phyloP scores from a whole-genome alignment of 1,140 invertebrate genomes.

The Condylostylus longicornis region DNA sequence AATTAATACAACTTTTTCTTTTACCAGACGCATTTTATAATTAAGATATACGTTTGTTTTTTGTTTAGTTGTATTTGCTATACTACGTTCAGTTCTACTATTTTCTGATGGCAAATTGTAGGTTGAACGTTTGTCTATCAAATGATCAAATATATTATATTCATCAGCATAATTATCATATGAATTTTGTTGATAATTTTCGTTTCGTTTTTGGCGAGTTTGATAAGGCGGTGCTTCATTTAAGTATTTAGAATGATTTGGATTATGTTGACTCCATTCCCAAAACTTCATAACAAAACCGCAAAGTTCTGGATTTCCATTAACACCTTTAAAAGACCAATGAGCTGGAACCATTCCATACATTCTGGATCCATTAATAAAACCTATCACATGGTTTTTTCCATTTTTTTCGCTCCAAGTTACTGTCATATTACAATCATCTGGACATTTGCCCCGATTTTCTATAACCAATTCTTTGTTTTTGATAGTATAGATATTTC shows the following conservation, averaged over 20 bases:
- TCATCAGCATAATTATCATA: conserved; percentile 7
- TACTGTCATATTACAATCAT: conserved; percentile 43
- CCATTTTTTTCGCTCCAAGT: conserved; percentile 42
- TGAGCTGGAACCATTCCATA: conserved; percentile 50
- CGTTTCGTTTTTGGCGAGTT: conserved; percentile 9
- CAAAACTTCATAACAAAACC: conserved; percentile 68
- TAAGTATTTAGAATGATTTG: conserved; percentile 12
- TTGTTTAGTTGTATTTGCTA: conserved; percentile 5
- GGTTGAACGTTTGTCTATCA: conserved; percentile 19
- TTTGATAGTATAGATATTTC: conserved; percentile 38
- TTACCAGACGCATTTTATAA: conserved; percentile 35
- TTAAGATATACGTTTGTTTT: conserved; percentile 9
- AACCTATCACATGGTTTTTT: conserved; percentile 37
- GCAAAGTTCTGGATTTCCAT: conserved; percentile 40
- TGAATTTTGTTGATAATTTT: neutral
- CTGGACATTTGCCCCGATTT: conserved; percentile 49
- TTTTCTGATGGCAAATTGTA: conserved; percentile 9
- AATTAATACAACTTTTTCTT: conserved; percentile 57
- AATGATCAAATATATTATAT: conserved; percentile 20
- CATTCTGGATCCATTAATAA: conserved; percentile 40
- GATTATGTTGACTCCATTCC: conserved; percentile 40
- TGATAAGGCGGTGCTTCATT: conserved; percentile 8
- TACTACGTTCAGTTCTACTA: conserved; percentile 3
- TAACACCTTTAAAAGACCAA: conserved; percentile 37
- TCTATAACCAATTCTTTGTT: conserved; percentile 42